These are phyloP conservation scores for Andrena chrysosceles DNA, from an alignment of 2,888 invertebrate genomes.

Conservation along the genomic window DNA sequence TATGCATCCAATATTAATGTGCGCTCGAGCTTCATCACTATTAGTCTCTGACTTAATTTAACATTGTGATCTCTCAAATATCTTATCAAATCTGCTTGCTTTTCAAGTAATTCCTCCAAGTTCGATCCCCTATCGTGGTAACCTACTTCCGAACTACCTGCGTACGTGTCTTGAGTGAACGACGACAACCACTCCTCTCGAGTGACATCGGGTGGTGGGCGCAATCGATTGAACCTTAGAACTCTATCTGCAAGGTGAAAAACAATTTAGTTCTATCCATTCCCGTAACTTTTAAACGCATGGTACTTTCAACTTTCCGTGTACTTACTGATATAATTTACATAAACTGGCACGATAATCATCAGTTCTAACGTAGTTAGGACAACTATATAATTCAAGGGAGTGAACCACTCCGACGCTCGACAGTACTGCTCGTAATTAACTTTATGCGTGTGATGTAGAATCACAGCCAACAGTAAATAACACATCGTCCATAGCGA, in stretches of 20 bases:
- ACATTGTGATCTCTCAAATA: constrained; percentile 89
- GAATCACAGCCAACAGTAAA: constrained; percentile 78
- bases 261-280: not conserved
- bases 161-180: constrained; percentile 85
- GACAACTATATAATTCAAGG: constrained; percentile 85
- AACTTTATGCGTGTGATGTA: constrained; percentile 82
- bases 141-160: constrained; percentile 86
- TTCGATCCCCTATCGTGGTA: constrained; percentile 80
- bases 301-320: not conserved
- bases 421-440: constrained; percentile 86
- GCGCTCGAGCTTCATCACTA: constrained; percentile 81
- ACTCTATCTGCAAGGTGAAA: constrained; percentile 86
- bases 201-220: constrained; percentile 88
- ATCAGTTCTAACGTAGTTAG: constrained; percentile 85
- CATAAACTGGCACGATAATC: constrained; percentile 85
- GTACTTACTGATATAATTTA: constrained; percentile 87
- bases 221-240: constrained; percentile 87
- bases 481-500: constrained; percentile 86
- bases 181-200: constrained; percentile 87
- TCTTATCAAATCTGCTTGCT: constrained; percentile 90
- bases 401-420: constrained; percentile 82
- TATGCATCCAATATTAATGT: constrained; percentile 41
- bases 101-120: constrained; percentile 87
- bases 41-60: constrained; percentile 88
- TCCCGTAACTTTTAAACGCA: not conserved